Percentiles rank a stretch among this genome's conserved stretches.
phyloP scores from a whole-genome alignment of 2,113 vertebrate genomes.

The Pedetes capensis region DNA sequence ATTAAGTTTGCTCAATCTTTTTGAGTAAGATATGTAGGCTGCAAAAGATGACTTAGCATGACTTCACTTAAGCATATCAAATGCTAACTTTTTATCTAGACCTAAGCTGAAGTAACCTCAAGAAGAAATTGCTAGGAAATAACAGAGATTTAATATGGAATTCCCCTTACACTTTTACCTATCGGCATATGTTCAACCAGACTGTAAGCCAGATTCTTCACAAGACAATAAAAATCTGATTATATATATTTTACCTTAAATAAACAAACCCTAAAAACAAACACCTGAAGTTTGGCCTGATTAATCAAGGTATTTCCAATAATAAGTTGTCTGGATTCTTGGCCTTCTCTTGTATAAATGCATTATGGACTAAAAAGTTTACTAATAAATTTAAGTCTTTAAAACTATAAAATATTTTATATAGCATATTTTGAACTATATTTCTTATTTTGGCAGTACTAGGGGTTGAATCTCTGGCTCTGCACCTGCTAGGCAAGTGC shows the following conservation, averaged over 20 bases:
- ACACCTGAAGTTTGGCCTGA: neutral
- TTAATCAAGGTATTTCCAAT: neutral
- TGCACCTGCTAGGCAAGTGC: no score
- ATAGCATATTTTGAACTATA: neutral
- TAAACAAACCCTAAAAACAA: neutral
- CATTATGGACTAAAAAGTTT: neutral
- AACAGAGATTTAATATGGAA: neutral
- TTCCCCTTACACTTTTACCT: neutral
- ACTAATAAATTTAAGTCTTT: constrained; percentile 9
- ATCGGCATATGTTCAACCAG: neutral
- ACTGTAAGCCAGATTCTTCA: neutral
- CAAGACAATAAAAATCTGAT: neutral
- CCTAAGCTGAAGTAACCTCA: neutral
- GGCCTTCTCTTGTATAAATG: neutral
- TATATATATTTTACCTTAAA: neutral
- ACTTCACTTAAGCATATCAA: neutral
- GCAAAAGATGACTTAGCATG: neutral
- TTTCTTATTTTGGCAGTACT: no score
- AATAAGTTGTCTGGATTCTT: neutral
- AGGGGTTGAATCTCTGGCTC: no score
- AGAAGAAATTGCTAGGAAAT: constrained; percentile 12
- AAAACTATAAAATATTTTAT: neutral
- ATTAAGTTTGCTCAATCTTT: neutral
- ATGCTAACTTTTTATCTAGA: neutral
- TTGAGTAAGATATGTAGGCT: neutral